phyloP scores from a whole-genome alignment of 2,113 vertebrate species.

The Dicaeum eximium region DNA sequence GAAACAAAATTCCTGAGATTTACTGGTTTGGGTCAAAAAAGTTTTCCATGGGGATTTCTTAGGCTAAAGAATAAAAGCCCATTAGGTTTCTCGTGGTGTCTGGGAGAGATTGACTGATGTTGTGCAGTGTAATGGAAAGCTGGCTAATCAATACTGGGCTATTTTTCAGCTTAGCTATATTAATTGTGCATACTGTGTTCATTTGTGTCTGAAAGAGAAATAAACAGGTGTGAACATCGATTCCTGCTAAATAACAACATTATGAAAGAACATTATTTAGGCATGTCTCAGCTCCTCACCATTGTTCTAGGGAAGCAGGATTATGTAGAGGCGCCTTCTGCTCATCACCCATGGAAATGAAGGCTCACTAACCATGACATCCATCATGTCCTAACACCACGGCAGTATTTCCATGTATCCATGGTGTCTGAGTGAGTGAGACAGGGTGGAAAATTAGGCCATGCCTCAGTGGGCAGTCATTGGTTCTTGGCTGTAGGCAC shows the following conservation, averaged over 20 bases:
- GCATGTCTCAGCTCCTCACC: not conserved
- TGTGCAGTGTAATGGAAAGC: conserved; percentile 36
- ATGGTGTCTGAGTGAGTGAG: not conserved
- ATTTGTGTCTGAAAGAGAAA: conserved; percentile 32
- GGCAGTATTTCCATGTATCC: not conserved
- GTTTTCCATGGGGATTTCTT: not conserved
- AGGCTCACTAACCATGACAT: not conserved
- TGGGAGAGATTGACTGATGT: not conserved
- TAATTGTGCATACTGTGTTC: conserved; percentile 22
- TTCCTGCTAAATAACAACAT: conserved; percentile 33
- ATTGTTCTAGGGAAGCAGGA: not conserved
- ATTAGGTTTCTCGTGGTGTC: not conserved
- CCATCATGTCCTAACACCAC: not conserved
- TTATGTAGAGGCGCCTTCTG: not conserved
- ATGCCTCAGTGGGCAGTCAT: not conserved
- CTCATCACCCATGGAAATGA: not conserved
- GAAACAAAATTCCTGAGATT: not conserved
- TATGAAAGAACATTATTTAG: conserved; percentile 1
- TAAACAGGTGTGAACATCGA: conserved; percentile 41
- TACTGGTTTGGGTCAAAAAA: not conserved
- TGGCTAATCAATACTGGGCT: conserved; percentile 38
- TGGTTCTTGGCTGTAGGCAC: not conserved
- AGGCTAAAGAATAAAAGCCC: not conserved
- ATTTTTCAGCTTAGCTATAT: conserved; percentile 38
- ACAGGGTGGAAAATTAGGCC: not conserved